Evolutionary conservation across 2,797 vertebrate species (phyloP).

Genomic region (Microhierax caerulescens): DNA sequence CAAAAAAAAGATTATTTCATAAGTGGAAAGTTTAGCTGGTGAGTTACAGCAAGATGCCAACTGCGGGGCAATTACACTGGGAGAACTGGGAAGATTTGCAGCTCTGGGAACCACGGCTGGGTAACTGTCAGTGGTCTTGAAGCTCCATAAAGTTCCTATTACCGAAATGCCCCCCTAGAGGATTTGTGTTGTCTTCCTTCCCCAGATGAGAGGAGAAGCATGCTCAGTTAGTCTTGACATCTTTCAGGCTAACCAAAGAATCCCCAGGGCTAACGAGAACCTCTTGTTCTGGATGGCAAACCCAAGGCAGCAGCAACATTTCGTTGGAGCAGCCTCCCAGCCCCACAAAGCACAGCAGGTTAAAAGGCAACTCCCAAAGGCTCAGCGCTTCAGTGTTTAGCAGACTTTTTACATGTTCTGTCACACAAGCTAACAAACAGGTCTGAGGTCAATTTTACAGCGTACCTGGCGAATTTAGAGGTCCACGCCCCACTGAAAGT

Average conservation of each 20-base stretch:
- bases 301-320: rapidly evolving
- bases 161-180: background rate
- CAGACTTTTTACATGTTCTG: background rate
- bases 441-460: background rate
- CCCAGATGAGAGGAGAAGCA: background rate
- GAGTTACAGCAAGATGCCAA: background rate
- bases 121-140: background rate
- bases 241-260: background rate
- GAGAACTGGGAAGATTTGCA: background rate
- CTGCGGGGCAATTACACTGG: rapidly evolving
- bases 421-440: background rate
- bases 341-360: background rate
- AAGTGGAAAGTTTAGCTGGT: background rate
- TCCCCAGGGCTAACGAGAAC: background rate
- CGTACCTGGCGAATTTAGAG: background rate
- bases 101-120: background rate
- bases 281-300: background rate
- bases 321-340: background rate
- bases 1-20: background rate
- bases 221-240: background rate
- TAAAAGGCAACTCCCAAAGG: background rate
- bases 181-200: background rate
- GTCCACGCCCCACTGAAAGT: background rate
- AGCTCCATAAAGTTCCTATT: background rate
- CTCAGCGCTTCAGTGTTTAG: background rate